These are phyloP conservation scores for Ypsolopha scabrella DNA, from an alignment of 2,888 invertebrate genomes.

Conservation along the genomic window DNA sequence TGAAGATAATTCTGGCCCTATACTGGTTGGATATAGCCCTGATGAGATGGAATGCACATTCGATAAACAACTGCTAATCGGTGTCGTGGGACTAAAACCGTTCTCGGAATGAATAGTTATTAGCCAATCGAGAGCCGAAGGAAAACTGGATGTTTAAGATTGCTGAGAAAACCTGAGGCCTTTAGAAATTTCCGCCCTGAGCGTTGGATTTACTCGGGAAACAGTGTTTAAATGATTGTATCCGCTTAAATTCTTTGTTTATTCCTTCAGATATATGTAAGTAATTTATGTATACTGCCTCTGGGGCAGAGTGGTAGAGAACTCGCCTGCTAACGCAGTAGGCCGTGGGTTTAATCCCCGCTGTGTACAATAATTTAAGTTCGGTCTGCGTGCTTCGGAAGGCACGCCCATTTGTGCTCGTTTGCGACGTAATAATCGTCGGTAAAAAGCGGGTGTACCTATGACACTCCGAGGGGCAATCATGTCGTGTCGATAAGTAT, in stretches of 20 bases:
- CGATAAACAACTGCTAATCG: constrained; percentile 10
- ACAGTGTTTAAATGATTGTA: neutral
- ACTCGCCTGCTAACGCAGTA: too few species aligned
- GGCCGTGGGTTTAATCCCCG: too few species aligned
- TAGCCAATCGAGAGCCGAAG: constrained; percentile 4
- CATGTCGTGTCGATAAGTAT: too few species aligned
- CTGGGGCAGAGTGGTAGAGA: too few species aligned
- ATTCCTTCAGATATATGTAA: neutral
- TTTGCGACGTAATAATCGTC: too few species aligned
- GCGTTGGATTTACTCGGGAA: neutral
- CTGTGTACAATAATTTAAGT: too few species aligned
- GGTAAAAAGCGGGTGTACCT: neutral
- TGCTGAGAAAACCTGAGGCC: constrained; percentile 13
- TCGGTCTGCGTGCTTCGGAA: too few species aligned
- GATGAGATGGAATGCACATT: constrained; percentile 11
- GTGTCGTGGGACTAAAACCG: constrained; percentile 13
- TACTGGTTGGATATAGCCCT: constrained; percentile 5
- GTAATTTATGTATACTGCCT: too few species aligned
- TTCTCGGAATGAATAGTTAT: constrained; percentile 7
- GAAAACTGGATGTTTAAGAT: constrained; percentile 6
- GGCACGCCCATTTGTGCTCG: too few species aligned
- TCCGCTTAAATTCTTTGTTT: neutral
- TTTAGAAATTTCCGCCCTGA: neutral
- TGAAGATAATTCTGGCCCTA: constrained; percentile 1
- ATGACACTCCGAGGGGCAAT: too few species aligned